Evolutionary conservation across 2,888 invertebrate genomes (phyloP).

Genomic region (Agonum fuliginosum): DNA sequence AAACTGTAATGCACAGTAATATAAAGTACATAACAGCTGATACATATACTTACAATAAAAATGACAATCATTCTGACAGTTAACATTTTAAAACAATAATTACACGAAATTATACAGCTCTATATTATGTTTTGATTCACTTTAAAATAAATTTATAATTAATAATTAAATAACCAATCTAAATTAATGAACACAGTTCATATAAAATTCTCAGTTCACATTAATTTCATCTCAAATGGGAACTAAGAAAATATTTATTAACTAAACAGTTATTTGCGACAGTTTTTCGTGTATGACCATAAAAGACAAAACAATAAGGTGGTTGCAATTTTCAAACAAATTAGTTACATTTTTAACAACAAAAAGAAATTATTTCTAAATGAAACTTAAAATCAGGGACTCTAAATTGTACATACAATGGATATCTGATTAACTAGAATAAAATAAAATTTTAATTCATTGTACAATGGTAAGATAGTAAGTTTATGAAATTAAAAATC

Average conservation of each 20-base stretch:
- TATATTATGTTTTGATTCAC: constrained; percentile 50
- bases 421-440: too few species aligned
- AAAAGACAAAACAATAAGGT: neutral
- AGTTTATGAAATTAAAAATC: too few species aligned
- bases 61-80: constrained; percentile 51
- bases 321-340: too few species aligned
- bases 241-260: constrained; percentile 55
- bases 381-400: too few species aligned
- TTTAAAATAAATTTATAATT: constrained; percentile 58
- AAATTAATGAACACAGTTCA: constrained; percentile 60
- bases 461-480: too few species aligned
- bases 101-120: constrained; percentile 49
- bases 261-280: constrained; percentile 37
- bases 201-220: constrained; percentile 53
- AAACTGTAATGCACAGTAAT: constrained; percentile 51
- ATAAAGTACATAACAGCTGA: constrained; percentile 36
- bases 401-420: too few species aligned
- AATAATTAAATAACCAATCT: constrained; percentile 56
- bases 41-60: constrained; percentile 44
- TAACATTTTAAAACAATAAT: constrained; percentile 57
- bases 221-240: constrained; percentile 35
- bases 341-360: neutral
- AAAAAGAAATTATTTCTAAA: too few species aligned
- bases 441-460: too few species aligned
- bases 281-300: constrained; percentile 50